Conservation (phyloP, 2,888 invertebrate species). For the Autographa pulchrina region DNA sequence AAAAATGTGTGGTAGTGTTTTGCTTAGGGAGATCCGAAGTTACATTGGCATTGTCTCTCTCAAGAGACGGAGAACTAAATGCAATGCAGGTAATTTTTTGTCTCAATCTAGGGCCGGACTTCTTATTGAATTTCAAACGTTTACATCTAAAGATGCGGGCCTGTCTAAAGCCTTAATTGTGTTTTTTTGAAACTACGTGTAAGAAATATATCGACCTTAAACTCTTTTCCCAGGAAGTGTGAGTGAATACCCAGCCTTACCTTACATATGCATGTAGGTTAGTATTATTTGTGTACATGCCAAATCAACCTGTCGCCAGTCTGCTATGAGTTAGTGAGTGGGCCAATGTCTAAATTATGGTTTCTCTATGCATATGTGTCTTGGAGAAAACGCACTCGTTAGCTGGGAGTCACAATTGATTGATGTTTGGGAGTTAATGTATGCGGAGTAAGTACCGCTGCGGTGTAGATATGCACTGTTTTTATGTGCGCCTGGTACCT, state of each 20-base stretch:
- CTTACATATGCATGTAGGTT: constrained; percentile 58
- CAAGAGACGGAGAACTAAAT: no score
- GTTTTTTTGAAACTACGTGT: no score
- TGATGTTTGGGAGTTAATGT: constrained; percentile 66
- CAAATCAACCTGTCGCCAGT: constrained; percentile 77
- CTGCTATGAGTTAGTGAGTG: constrained; percentile 80
- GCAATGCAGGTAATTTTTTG: no score
- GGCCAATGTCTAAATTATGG: constrained; percentile 84
- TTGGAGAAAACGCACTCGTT: constrained; percentile 78
- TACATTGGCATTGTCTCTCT: no score
- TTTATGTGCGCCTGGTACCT: constrained; percentile 35
- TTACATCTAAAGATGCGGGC: no score
- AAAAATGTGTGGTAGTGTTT: no score
- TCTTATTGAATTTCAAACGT: no score
- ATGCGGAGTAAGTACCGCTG: constrained; percentile 44
- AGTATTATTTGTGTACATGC: constrained; percentile 79
- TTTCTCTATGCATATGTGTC: constrained; percentile 84
- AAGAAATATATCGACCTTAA: not conserved
- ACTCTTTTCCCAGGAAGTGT: not conserved
- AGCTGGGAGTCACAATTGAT: constrained; percentile 69
- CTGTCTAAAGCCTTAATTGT: no score
- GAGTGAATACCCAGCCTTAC: constrained; percentile 39
- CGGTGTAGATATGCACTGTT: constrained; percentile 40
- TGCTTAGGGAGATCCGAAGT: no score
- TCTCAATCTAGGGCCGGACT: no score